Conservation (phyloP, 2,888 invertebrate genomes). For the Sesia apiformis region DNA sequence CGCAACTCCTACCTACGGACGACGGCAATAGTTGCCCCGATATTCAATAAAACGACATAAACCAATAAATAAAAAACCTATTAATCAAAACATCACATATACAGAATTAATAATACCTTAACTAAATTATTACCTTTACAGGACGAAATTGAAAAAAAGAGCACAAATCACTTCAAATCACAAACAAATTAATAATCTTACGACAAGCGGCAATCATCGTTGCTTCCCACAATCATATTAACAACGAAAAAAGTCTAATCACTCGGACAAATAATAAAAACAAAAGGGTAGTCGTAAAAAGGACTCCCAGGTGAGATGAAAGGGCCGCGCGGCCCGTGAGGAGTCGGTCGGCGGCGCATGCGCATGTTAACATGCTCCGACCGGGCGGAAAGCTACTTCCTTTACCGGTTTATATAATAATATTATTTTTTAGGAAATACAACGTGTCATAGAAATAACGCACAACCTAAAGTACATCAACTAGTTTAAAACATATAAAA, state of each 20-base stretch:
- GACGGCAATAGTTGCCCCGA: too few species aligned
- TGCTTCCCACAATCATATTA: slow-evolving; percentile 60
- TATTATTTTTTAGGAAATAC: neutral
- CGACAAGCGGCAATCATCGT: slow-evolving; percentile 43
- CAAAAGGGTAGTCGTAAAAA: slow-evolving; percentile 23
- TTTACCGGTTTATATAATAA: slow-evolving; percentile 10
- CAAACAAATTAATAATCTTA: slow-evolving; percentile 54
- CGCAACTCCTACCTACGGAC: too few species aligned
- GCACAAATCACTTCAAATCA: slow-evolving; percentile 14
- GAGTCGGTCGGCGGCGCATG: slow-evolving; percentile 22
- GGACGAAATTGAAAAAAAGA: too few species aligned
- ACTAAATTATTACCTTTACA: too few species aligned
- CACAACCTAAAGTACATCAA: neutral
- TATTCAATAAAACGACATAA: too few species aligned
- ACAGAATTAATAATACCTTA: too few species aligned
- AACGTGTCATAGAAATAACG: neutral
- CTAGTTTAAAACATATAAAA: too few species aligned
- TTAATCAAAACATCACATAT: neutral
- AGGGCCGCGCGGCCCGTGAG: slow-evolving; percentile 33
- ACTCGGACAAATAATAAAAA: slow-evolving; percentile 48
- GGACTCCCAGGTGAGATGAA: slow-evolving; percentile 65
- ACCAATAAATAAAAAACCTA: neutral
- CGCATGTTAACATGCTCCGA: slow-evolving; percentile 45
- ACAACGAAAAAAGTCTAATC: slow-evolving; percentile 50
- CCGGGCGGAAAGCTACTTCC: slow-evolving; percentile 49